These are phyloP conservation scores for Meteorus sp. DNA, from an alignment of 1,140 invertebrate genomes.

Conservation along the genomic window DNA sequence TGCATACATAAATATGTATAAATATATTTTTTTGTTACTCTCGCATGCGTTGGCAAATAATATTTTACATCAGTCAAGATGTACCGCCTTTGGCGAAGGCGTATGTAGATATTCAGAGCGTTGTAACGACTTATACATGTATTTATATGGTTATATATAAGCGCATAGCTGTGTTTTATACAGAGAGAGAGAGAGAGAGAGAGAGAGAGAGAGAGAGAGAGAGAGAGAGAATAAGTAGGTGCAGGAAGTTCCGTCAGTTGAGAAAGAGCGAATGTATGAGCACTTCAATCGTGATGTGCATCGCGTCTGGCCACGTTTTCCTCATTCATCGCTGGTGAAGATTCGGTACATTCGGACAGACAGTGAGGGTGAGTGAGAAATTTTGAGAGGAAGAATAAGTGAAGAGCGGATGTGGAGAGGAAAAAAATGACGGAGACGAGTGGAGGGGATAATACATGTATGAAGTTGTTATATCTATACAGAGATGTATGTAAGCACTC, in stretches of 20 bases:
- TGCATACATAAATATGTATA: not conserved
- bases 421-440: slow-evolving; percentile 26
- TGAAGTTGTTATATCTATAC: too few relatives aligned
- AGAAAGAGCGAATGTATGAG: not conserved
- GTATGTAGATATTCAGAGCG: not conserved
- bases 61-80: not conserved
- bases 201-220: too few relatives aligned
- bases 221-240: not conserved
- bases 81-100: not conserved
- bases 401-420: slow-evolving; percentile 4
- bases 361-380: slow-evolving; percentile 12
- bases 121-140: too few relatives aligned
- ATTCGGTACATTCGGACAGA: slow-evolving; percentile 24
- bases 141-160: too few relatives aligned
- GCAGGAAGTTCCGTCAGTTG: slow-evolving; percentile 9
- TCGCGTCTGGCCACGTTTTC: slow-evolving; percentile 20
- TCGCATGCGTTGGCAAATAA: too few relatives aligned
- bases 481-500: too few relatives aligned
- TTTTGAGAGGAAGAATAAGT: too few relatives aligned
- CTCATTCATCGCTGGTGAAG: slow-evolving; percentile 16
- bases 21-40: too few relatives aligned
- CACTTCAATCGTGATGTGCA: slow-evolving; percentile 1
- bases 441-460: too few relatives aligned
- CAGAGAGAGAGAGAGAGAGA: too few relatives aligned
- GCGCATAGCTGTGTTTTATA: too few relatives aligned